Evolutionary conservation across 2,888 invertebrate species (phyloP).

Genomic region (Pandemis corylana): DNA sequence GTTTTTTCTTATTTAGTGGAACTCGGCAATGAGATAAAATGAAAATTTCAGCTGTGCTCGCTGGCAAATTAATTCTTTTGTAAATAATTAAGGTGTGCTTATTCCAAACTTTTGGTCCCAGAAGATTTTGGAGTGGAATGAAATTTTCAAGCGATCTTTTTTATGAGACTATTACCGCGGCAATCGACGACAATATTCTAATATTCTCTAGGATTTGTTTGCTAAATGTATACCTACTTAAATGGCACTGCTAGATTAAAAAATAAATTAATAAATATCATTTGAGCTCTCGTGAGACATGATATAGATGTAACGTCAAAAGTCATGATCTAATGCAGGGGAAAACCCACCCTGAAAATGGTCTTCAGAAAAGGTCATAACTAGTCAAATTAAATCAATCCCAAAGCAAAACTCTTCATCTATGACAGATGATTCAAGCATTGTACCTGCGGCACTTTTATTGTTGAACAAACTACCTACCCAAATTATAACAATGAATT

Average conservation of each 20-base stretch:
- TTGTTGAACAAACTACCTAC: too few species aligned
- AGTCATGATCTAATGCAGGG: too few species aligned
- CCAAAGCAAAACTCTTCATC: too few species aligned
- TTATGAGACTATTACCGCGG: not conserved
- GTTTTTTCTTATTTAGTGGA: conserved; percentile 15
- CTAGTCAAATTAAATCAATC: too few species aligned
- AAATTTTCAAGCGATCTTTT: not conserved
- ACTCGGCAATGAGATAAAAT: conserved; percentile 9
- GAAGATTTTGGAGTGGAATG: not conserved
- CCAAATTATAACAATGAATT: too few species aligned
- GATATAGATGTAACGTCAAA: too few species aligned
- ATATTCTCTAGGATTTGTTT: not conserved
- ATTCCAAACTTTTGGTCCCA: not conserved
- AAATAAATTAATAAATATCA: not conserved
- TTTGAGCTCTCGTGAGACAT: too few species aligned
- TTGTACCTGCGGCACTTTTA: too few species aligned
- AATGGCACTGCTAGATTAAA: not conserved
- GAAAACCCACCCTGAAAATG: too few species aligned
- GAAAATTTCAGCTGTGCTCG: not conserved
- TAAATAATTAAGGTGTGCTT: conserved; percentile 13
- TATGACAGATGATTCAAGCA: too few species aligned
- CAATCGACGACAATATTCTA: not conserved
- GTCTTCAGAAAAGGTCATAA: too few species aligned
- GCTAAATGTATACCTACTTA: not conserved
- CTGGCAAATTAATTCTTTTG: not conserved